A percentile compares a stretch with the other conserved stretches of the same genome.
Conservation (phyloP, 2,797 vertebrate genomes). For the Thamnophis elegans region DNA sequence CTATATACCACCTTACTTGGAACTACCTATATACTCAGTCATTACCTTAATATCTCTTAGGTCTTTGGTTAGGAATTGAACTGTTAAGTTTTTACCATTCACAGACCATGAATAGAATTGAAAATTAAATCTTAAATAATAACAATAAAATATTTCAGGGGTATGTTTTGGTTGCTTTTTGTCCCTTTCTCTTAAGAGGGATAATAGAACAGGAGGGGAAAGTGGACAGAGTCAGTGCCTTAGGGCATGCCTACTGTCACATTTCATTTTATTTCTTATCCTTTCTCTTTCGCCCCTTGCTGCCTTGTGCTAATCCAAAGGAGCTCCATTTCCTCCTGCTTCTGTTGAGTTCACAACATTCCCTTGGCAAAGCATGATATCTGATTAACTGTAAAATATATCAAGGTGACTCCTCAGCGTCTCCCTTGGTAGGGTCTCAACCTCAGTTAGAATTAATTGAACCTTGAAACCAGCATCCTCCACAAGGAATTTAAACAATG, state of each 20-base stretch:
- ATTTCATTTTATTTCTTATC: constrained; percentile 3
- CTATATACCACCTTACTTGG: background rate
- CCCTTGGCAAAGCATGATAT: background rate
- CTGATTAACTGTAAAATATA: background rate
- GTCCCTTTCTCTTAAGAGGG: background rate
- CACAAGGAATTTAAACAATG: background rate
- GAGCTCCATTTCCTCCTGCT: background rate
- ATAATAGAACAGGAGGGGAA: background rate
- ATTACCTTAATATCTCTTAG: background rate
- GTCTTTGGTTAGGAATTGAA: background rate
- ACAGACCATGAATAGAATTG: background rate
- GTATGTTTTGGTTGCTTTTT: background rate
- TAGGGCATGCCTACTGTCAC: background rate
- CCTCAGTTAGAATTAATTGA: background rate
- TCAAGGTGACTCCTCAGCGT: background rate
- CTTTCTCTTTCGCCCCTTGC: background rate
- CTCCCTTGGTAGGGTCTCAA: background rate
- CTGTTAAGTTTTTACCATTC: background rate
- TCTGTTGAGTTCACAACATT: background rate
- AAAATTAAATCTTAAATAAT: background rate
- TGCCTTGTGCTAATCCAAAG: background rate
- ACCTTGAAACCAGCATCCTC: background rate
- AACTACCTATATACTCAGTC: background rate
- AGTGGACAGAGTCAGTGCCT: background rate
- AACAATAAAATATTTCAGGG: background rate